Conservation (phyloP, 1,140 invertebrate genomes). For the honey bee (Apis mellifera) region Amel_HAv3.1 CM009941.2:15247501-15248000, state of each 20-base stretch:
- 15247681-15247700: conserved; percentile 24
- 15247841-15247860: conserved; percentile 27
- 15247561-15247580: not conserved
- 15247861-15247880: not conserved
- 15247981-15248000: not conserved
- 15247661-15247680: not conserved
- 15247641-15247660: not conserved
- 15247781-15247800: no score
- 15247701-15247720: conserved; percentile 20
- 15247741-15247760: conserved; percentile 30
- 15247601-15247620: not conserved
- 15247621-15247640: conserved; percentile 2
- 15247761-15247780: not conserved
- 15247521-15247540: not conserved
- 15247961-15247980: not conserved
- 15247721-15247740: conserved; percentile 14
- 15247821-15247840: conserved; percentile 30
- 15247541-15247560: not conserved
- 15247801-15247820: not conserved
- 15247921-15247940: not conserved
- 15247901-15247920: not conserved
- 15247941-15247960: not conserved
- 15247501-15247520: not conserved
- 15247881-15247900: not conserved
- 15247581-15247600: not conserved